Base-by-base conservation (phyloP, 2,797 vertebrate genomes). In the Gallirallus australis region DNA sequence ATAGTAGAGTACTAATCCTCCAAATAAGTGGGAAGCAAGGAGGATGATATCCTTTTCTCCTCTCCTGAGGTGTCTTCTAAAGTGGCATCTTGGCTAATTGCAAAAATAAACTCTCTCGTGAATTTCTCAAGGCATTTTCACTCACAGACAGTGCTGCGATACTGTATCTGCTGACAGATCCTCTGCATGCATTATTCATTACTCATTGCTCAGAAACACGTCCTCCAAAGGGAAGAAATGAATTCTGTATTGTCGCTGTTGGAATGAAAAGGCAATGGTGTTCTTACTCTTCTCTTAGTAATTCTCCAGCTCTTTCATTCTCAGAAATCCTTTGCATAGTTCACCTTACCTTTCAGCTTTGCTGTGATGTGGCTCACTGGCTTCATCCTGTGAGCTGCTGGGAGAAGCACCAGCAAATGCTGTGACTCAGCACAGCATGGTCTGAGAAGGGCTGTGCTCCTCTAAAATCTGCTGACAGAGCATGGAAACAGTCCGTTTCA, bases 141-240 rank as follows among this genome's bases (percentile, higher is more conserved):
- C 33, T 89, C 60, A 33, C 1, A 25, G 35, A 28, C 37, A 75
- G 45, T 78, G 40, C 68, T 42, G 15, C 1, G 5, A 30, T 53
- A 40, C 59, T 70, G 15, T 80, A 50, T 80, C 45, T 78, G 6
- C n/a, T 96, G 50, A n/a, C 60, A 82, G 57, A 83, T 72, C 12
- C 15, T 66, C 40, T 95, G 50, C 31, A 57, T 93, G 40, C 35
- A 68, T 93, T 77, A 85, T 93, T 89, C 11, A 73, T 94, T 86
- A 75, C 40, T 87, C 33, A 18, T 59, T 73, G 35, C 80, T 93
- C 50, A 59, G 80, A 85, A 94, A 81, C 28, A 47, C 23, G 42
- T 86, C 37, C 25, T 95, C 35, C 31, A 77, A 89, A 90, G 56
- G 31, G 13, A 92, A 82, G 28, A 91, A 92, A 80, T 35, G 1